Evolutionary conservation across 2,888 invertebrate species (phyloP), one percentile per base, ranked within the genome.

Genomic region (Cataglyphis livida): DNA sequence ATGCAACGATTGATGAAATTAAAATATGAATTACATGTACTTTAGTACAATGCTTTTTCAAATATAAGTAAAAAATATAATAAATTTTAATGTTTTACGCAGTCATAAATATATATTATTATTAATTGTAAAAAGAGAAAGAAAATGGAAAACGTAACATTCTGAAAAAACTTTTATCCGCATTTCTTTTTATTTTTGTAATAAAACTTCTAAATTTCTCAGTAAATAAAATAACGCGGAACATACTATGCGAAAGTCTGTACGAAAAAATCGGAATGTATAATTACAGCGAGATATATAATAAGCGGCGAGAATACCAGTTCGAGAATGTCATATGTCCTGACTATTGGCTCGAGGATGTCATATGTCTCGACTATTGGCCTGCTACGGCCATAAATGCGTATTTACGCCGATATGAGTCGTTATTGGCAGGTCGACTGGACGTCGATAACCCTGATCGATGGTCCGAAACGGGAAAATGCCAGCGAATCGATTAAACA

Each of bases 361-460:
- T 62, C 44, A 9, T 66, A 12, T 54, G 25, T 66, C 54, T 7
- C n/a, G 51, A 65, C 54, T 76, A 35, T 54, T 51, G 51, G 76
- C 51, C 74, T 66, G 68, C 68, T 68, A 68, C 54, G 54, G 76
- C 54, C 38, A 28, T 76, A 68, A 68, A 68, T 76, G 68, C 65
- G 38, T 76, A 68, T 68, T 76, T 68, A 76, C 76, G 70, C 54
- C 41, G 54, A 76, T 68, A 68, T 57, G 54, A 57, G 48, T 54
- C 70, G 70, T 76, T 76, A 76, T 76, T 76, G 76, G 68, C 76
- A 76, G 76, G 68, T 57, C 68, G 76, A 57, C 54, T 76, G 54
- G 38, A 68, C 54, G 57, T 76, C 76, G 70, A 76, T 76, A 76
- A 76, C 70, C 51, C 76, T 76, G 68, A 76, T 57, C 68, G 76